Percentiles rank a stretch among this genome's conserved stretches.
Conservation (phyloP, 2,113 vertebrate genomes). For the Cyprichromis sp. region DNA sequence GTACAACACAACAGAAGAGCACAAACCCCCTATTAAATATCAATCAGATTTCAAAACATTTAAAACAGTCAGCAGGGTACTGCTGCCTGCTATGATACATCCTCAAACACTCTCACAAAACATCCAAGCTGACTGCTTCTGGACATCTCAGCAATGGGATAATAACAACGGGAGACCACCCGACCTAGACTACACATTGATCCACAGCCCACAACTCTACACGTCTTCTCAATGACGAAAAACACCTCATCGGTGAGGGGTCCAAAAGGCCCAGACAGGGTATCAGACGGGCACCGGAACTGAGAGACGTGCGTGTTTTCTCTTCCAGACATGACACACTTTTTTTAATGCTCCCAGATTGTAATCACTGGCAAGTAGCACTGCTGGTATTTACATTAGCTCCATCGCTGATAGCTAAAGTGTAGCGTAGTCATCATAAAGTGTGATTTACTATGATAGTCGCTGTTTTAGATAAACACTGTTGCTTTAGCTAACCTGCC, state of each 20-base stretch:
- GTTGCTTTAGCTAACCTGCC: neutral
- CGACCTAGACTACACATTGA: neutral
- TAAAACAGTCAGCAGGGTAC: neutral
- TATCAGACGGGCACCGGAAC: neutral
- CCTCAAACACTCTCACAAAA: neutral
- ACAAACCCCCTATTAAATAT: neutral
- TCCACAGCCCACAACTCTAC: neutral
- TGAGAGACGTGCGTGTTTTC: neutral
- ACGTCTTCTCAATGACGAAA: neutral
- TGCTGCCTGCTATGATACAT: conserved; percentile 1
- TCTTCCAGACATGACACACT: neutral
- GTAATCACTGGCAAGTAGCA: neutral
- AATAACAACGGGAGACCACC: neutral
- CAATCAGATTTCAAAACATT: neutral
- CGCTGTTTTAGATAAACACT: neutral
- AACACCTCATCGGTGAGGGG: neutral
- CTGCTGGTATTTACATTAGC: neutral
- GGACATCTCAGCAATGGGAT: neutral
- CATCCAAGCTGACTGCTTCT: neutral
- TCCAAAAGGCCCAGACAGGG: neutral
- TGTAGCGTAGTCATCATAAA: conserved; percentile 3
- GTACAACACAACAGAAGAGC: neutral
- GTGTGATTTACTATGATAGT: conserved; percentile 3
- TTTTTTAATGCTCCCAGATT: neutral
- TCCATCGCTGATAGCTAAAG: neutral